phyloP scores from a whole-genome alignment of 1,140 invertebrate species.

The Pseudachorutes palmiensis region DNA sequence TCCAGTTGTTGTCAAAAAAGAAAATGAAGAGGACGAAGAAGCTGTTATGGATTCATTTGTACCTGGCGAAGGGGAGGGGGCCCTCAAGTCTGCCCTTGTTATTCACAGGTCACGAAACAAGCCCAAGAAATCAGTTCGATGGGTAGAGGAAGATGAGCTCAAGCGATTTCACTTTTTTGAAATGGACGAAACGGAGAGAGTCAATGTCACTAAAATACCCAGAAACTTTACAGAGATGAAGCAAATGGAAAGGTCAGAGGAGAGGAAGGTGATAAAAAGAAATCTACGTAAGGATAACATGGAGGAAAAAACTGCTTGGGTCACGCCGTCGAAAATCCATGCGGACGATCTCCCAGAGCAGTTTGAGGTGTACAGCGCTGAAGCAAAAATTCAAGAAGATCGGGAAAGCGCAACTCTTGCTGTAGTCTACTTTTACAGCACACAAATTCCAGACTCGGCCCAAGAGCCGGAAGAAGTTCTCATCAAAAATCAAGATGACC shows the following conservation, averaged over 20 bases:
- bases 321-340: slow-evolving; percentile 58
- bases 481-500: not conserved
- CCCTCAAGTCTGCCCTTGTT: slow-evolving; percentile 56
- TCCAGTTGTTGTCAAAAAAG: not conserved
- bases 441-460: slow-evolving; percentile 69
- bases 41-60: slow-evolving; percentile 13
- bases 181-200: slow-evolving; percentile 84
- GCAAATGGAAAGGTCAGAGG: slow-evolving; percentile 73
- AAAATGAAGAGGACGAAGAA: slow-evolving; percentile 27
- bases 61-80: slow-evolving; percentile 24
- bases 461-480: slow-evolving; percentile 67
- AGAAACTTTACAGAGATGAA: slow-evolving; percentile 78
- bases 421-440: slow-evolving; percentile 71
- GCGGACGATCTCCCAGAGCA: slow-evolving; percentile 40
- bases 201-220: slow-evolving; percentile 73
- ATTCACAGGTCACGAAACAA: slow-evolving; percentile 58
- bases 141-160: slow-evolving; percentile 69
- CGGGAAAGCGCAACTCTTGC: slow-evolving; percentile 73
- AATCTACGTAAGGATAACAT: not conserved
- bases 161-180: slow-evolving; percentile 80
- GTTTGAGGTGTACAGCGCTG: slow-evolving; percentile 63
- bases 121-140: slow-evolving; percentile 70
- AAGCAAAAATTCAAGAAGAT: slow-evolving; percentile 75
- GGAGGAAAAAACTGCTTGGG: slow-evolving; percentile 66
- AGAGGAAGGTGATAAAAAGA: slow-evolving; percentile 55